Conservation (phyloP, 2,888 invertebrate genomes). For the Pheosia tremula region DNA sequence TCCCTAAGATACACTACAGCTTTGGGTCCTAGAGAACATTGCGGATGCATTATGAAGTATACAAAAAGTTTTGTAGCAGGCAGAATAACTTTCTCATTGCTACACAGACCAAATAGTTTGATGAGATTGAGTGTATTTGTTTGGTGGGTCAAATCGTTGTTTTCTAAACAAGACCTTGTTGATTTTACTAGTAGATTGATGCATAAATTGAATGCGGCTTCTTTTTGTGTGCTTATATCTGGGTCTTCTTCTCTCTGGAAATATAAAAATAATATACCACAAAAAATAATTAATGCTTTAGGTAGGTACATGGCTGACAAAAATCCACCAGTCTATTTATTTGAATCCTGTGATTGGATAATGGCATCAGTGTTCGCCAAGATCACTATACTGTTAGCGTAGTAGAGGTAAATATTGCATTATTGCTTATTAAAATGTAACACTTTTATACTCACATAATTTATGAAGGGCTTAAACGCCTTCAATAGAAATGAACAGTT, state of each 20-base stretch:
- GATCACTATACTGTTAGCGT: too few relatives aligned
- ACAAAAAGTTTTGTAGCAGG: constrained; percentile 81
- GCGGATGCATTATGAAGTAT: constrained; percentile 86
- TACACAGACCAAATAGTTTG: constrained; percentile 74
- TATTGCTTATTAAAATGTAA: too few relatives aligned
- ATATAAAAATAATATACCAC: background rate
- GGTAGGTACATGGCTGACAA: too few relatives aligned
- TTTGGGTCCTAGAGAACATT: constrained; percentile 82
- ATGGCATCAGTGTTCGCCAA: too few relatives aligned
- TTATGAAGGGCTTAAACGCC: constrained; percentile 55
- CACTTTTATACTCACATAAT: constrained; percentile 24
- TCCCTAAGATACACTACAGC: constrained; percentile 84
- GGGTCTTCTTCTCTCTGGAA: constrained; percentile 54
- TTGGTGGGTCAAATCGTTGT: constrained; percentile 80
- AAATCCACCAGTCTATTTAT: too few relatives aligned
- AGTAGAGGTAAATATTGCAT: too few relatives aligned
- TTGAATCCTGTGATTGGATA: too few relatives aligned
- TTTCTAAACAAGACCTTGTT: constrained; percentile 77
- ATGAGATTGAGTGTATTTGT: constrained; percentile 81
- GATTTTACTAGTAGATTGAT: constrained; percentile 74
- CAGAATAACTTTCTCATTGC: constrained; percentile 66
- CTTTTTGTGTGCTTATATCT: constrained; percentile 59
- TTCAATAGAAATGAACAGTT: constrained; percentile 58
- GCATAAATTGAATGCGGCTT: constrained; percentile 60
- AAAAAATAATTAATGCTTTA: too few relatives aligned